These are phyloP conservation scores for Colostygia pectinataria DNA, from an alignment of 2,888 invertebrate species.

Conservation along the genomic window DNA sequence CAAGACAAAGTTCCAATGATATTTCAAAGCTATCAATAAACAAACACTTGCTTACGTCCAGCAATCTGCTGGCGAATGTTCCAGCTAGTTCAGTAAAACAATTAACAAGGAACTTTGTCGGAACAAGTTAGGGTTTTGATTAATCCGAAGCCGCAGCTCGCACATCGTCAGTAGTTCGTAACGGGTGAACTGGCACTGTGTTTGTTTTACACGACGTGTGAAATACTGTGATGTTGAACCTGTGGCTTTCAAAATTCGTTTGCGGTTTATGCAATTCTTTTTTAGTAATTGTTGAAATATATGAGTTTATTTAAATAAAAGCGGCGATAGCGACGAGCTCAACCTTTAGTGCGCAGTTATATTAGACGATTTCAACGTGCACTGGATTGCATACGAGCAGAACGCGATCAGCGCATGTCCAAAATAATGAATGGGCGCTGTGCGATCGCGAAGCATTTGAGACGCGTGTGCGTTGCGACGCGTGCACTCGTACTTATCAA, in stretches of 20 bases:
- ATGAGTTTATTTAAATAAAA: no score
- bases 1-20: no score
- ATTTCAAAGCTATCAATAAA: conserved; percentile 12
- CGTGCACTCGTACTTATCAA: no score
- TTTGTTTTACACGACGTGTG: conserved; percentile 8
- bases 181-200: conserved; percentile 19
- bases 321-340: no score
- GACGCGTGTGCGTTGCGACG: no score
- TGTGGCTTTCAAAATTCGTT: background rate
- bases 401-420: no score
- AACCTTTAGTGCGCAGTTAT: no score
- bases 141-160: conserved; percentile 57
- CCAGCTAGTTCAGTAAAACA: conserved; percentile 44
- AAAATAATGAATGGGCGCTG: no score
- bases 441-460: no score
- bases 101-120: conserved; percentile 54
- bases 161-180: conserved; percentile 50
- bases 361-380: no score
- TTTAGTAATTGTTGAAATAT: no score
- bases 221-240: background rate
- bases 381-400: no score
- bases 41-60: conserved; percentile 3
- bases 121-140: conserved; percentile 62
- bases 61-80: conserved; percentile 14
- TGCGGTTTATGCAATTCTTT: background rate